Base-by-base conservation (phyloP, 2,888 invertebrate genomes). In the Epinotia nisella region DNA sequence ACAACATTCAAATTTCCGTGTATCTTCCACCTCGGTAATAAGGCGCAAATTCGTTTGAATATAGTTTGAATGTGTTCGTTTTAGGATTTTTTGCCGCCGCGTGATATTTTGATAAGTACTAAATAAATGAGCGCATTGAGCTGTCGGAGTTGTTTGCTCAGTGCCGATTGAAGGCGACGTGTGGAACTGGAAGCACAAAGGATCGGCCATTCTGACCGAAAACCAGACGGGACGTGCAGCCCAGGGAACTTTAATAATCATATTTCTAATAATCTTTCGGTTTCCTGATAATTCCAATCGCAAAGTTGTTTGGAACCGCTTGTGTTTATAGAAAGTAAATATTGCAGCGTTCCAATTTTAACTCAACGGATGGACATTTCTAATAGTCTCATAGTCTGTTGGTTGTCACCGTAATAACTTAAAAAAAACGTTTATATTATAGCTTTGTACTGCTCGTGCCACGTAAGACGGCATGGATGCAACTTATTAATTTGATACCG, bases 61-160 rank as follows among this genome's bases (percentile, higher is more conserved):
- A 21, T 51, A 68, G 45, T 74, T 70, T 73, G 71, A 75, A 69
- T 74, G 74, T 75, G n/a, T n/a, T n/a, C 21, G 58, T 49, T 65
- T 74, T 69, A 62, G 29, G 45, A 74, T 78, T 83, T 81, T 84
- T 85, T 82, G 82, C 79, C 79, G 74, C 61, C 49, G 68, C 74
- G 76, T 79, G 81, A 85, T 91, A 90, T 92, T 92, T 91, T 90
- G 83, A 84, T 90, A 91, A 88, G 90, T 85, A 88, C 88, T 88
- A 90, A 91, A 90, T 92, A 92, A 92, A 92, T 92, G 90, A 92
- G 84, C 77, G 84, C 84, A 91, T 92, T 93, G 92, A 93, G 78
- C 82, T 87, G 92, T 90, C 92, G 88, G 81, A 71, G 77, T 78
- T 92, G 91, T 93, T 93, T 90, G 86, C 85, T 84, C 86, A 90